These are phyloP conservation scores for Nephila pilipes DNA, from an alignment of 1,140 invertebrate genomes.

Conservation along the genomic window DNA sequence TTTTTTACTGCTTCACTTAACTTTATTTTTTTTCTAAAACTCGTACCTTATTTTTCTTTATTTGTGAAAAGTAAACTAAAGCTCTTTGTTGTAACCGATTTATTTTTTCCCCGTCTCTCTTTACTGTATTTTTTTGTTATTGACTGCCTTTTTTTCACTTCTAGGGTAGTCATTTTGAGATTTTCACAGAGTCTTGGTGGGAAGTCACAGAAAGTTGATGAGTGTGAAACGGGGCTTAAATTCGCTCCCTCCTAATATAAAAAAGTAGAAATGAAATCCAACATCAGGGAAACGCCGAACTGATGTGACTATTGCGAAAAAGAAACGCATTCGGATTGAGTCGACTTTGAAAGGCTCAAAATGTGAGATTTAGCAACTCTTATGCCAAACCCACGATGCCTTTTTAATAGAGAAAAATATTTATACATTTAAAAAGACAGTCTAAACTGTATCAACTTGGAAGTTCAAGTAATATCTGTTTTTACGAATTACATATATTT, in stretches of 20 bases:
- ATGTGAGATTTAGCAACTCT: too few relatives aligned
- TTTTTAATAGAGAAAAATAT: too few relatives aligned
- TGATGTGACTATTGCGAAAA: neutral
- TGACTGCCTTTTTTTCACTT: neutral
- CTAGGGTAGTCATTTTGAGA: neutral
- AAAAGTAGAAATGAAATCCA: constrained; percentile 13
- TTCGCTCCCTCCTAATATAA: neutral
- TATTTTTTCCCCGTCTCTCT: neutral
- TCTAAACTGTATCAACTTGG: too few relatives aligned
- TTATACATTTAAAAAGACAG: too few relatives aligned
- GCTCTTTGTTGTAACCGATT: constrained; percentile 34
- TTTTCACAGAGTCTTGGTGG: neutral
- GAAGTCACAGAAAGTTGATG: constrained; percentile 38
- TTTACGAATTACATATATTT: too few relatives aligned
- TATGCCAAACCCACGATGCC: too few relatives aligned
- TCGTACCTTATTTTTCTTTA: constrained; percentile 26
- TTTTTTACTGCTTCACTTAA: constrained; percentile 52
- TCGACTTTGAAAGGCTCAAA: neutral
- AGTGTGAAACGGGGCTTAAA: constrained; percentile 38
- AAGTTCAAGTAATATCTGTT: too few relatives aligned
- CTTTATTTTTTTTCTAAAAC: constrained; percentile 36
- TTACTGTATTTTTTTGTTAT: neutral
- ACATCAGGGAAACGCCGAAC: neutral
- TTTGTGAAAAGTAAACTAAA: constrained; percentile 55
- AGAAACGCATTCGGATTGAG: neutral